Base-by-base conservation (phyloP, 2,113 vertebrate genomes). In the Machaerirhynchus nigripectus region DNA sequence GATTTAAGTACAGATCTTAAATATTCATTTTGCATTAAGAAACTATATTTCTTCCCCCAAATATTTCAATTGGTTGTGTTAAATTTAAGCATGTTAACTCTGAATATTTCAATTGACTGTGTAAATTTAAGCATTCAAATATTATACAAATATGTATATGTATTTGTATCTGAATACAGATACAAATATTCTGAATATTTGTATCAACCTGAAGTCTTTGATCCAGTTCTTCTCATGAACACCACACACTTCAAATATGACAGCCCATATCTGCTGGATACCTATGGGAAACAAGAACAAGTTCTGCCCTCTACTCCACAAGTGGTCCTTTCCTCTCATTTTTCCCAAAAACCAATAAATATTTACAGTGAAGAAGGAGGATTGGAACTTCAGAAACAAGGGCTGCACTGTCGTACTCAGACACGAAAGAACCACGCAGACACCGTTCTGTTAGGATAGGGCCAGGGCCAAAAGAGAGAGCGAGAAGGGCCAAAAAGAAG, bases 171-270 rank as follows among this genome's bases (percentile, higher is more conserved):
- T n/a, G n/a, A n/a, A n/a, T n/a, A n/a, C n/a, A n/a, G n/a, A n/a
- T n/a, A n/a, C n/a, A n/a, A n/a, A n/a, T n/a, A n/a, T n/a, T n/a
- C n/a, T 28, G 33, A 83, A 65, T 89, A 84, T 86, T 47, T 60
- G 3, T n/a, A n/a, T n/a, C n/a, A 89, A 94, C 5, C 2, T 64
- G 40, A 71, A 60, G 9, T 71, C 7, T 73, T 56, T 50, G 9
- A 16, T 76, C 37, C 44, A 73, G 7, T 63, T 88, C 61, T 71
- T 70, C 23, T 50, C n/a, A 42, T 46, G 14, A 68, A 91, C 77
- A 14, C 19, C 24, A 37, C 12, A 4, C 4, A 18, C 19, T 86
- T 68, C 30, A 52, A 68, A 79, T 60, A 42, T 0, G 0, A 6
- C 22, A 77, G 26, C 17, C 13, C 20, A 78, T 70, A 74, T 46